Base-by-base conservation (phyloP, 2,113 vertebrate genomes). In the Leucopsar rothschildi region DNA sequence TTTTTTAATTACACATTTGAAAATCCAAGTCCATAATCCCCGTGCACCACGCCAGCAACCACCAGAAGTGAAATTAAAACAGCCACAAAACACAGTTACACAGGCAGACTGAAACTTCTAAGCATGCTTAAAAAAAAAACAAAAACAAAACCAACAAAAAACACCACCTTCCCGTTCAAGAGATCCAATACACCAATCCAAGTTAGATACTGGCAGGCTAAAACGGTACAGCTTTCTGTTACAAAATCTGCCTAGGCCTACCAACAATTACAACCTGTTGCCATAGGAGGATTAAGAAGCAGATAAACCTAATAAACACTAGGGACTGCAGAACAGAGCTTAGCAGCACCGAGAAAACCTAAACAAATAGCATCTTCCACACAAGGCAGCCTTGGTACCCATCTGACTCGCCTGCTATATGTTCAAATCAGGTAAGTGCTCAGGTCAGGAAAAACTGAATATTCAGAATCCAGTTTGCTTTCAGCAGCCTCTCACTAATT, bases 221-320 rank as follows among this genome's bases (percentile, higher is more conserved):
- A 65, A 94, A 66, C 82, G 4, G 29, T 35, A 28, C 2, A 17
- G n/a, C 20, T 53, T 82, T 53, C 55, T 22, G 15, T 47, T 47
- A 73, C 15, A 69, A 78, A 72, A 66, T 45, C 68, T 70, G 44
- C 52, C 27, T 52, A 53, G 85, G 22, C 39, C 18, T 92, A 69
- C 29, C 49, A 94, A 61, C 50, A 73, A 76, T 39, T 72, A 56
- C 64, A 86, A 82, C 88, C 78, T 95, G 94, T 95, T 93, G 88
- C 82, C 69, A 68, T 2, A 70, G 53, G 65, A 88, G 20, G 45
- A 86, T 17, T 12, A 82, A 44, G 78, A 91, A 70, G 25, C 50
- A 80, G 45, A 76, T 20, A 59, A 85, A 44, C 45, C 65, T n/a
- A 44, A 4, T 22, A 57, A 81, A 49, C 50, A 76, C 60, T 42